Evolutionary conservation across 2,888 invertebrate genomes (phyloP), one percentile per base, ranked within the genome.

Genomic region (Papilio elwesi): DNA sequence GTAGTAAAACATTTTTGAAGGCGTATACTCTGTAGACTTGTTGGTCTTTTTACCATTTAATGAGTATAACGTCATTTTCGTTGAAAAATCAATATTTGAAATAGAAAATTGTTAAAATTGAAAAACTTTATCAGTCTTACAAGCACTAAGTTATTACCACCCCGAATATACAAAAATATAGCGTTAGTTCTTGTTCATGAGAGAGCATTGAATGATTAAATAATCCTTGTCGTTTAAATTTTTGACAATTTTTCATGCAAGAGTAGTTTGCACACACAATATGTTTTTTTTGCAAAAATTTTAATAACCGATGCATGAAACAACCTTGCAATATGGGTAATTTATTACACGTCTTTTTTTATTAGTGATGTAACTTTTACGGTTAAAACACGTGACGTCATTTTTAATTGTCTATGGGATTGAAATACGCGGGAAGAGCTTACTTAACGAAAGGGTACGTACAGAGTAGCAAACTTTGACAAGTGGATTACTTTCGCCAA

Each of bases 61-160:
- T 73, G 64, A 70, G 71, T 67, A 64, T 69, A 76, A 74, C 75
- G 77, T 80, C 26, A 73, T 75, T 76, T 76, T 78, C 78, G 77
- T 75, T 78, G 78, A 62, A 86, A 83, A 83, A 81, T 85, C 77
- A 85, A 84, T 82, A 86, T 87, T 85, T 83, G 81, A 85, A 83
- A 85, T 90, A 91, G 87, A 92, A 91, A 91, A 90, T 84, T 89
- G 86, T 82, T 87, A 90, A 90, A 88, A 86, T 83, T 85, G 86
- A 26, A 81, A 87, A 86, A 79, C 80, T 52, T 73, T 57, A 47
- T 92, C 92, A 92, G 92, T 92, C 92, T 92, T 92, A 86, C 86
- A 87, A 83, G 43, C 82, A 84, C 83, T 86, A 76, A 80, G 83
- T 83, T 80, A 78, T 77, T 78, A 75, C 81, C 52, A 73, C 66